These are phyloP conservation scores for Hypomecis atomaria DNA, from an alignment of 2,888 invertebrate genomes.

Conservation along the genomic window DNA sequence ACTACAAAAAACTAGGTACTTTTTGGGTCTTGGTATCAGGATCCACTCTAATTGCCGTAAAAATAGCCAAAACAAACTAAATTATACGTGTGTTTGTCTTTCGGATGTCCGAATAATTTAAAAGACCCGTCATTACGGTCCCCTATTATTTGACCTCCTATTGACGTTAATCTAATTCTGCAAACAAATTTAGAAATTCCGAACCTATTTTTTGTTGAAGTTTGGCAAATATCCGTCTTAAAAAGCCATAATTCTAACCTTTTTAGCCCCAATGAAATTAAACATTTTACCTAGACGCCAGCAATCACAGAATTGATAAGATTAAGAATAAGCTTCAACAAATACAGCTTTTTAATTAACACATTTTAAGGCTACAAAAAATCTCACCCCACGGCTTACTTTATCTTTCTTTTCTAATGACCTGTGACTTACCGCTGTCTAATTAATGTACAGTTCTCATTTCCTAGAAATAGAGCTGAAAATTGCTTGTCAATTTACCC, in stretches of 20 bases:
- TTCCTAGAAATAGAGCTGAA: neutral
- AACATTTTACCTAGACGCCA: conserved; percentile 18
- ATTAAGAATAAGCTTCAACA: conserved; percentile 11
- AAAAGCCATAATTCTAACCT: no score
- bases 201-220: neutral
- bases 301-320: conserved; percentile 17
- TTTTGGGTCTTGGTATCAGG: no score
- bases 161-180: no score
- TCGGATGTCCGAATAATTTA: no score
- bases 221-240: neutral
- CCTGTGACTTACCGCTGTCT: conserved; percentile 45
- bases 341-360: conserved; percentile 34
- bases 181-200: no score
- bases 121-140: no score
- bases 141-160: no score
- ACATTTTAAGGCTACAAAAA: conserved; percentile 46
- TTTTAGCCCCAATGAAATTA: neutral
- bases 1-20: no score
- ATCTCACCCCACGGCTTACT: conserved; percentile 38
- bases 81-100: no score
- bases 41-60: no score
- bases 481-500: conserved; percentile 7
- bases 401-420: conserved; percentile 58
- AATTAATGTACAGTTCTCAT: conserved; percentile 8
- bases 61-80: no score